A percentile compares a stretch with the other conserved stretches of the same genome.
Evolutionary conservation across 2,888 invertebrate species (phyloP).

Genomic region (Aleiodes leptofemur): DNA sequence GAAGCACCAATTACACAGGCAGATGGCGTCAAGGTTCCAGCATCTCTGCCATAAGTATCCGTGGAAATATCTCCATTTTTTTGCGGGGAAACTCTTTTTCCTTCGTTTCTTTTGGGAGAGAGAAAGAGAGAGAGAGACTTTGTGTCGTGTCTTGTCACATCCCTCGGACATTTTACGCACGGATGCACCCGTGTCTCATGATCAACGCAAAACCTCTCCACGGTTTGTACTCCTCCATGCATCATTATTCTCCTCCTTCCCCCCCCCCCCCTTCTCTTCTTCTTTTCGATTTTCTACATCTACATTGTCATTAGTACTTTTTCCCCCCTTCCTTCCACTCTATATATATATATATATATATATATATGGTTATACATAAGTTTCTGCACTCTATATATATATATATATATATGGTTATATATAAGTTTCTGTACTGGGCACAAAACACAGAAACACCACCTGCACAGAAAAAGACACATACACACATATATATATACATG

Average conservation of each 20-base stretch:
- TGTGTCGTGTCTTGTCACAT: not conserved
- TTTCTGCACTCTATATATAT: too few species aligned
- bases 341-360: too few species aligned
- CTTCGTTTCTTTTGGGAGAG: not conserved
- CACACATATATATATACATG: too few species aligned
- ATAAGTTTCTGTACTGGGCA: too few species aligned
- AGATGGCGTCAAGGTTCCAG: conserved; percentile 59
- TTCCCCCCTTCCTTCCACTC: not conserved
- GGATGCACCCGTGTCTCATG: conserved; percentile 63
- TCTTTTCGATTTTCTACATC: conserved; percentile 60
- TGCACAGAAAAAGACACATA: too few species aligned
- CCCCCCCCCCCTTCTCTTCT: too few species aligned
- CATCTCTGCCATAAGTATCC: conserved; percentile 30
- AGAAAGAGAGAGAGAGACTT: not conserved
- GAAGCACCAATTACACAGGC: conserved; percentile 42
- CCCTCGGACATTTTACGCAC: conserved; percentile 64
- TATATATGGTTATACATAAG: too few species aligned
- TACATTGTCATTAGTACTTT: conserved; percentile 68
- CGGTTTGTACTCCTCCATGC: conserved; percentile 18
- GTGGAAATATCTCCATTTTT: conserved; percentile 29
- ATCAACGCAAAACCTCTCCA: conserved; percentile 4
- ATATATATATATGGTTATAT: too few species aligned
- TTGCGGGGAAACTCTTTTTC: conserved; percentile 37
- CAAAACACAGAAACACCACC: too few species aligned
- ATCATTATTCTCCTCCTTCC: conserved; percentile 65